Percentiles rank a stretch among this genome's conserved stretches.
Evolutionary conservation across 1,140 invertebrate species (phyloP).

Genomic region (Alviniconcha marisindica): DNA sequence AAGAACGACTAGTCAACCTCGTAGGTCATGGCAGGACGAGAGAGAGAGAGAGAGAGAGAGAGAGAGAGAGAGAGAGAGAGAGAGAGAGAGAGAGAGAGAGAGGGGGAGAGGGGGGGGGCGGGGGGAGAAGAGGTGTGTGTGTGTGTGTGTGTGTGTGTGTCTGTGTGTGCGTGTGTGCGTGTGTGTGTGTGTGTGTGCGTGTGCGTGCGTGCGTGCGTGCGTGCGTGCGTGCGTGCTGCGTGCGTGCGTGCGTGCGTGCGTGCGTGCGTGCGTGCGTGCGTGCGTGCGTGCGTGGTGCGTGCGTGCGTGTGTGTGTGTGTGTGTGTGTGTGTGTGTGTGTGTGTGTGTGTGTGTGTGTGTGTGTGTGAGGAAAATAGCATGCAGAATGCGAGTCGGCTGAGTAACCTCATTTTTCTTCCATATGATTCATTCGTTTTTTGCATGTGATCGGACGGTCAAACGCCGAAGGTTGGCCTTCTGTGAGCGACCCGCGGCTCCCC

Average conservation of each 20-base stretch:
- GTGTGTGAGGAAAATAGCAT: not conserved
- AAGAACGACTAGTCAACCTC: not conserved
- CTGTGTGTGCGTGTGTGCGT: not conserved
- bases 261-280: too few relatives aligned
- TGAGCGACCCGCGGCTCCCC: too few relatives aligned
- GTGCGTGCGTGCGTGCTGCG: not conserved
- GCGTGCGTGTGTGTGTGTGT: not conserved
- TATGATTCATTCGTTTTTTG: too few relatives aligned
- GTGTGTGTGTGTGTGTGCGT: not conserved
- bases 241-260: not conserved
- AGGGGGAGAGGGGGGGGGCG: not conserved
- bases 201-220: not conserved
- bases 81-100: constrained; percentile 19
- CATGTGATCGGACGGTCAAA: too few relatives aligned
- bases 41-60: constrained; percentile 6
- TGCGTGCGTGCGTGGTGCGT: not conserved
- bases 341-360: constrained; percentile 12
- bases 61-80: constrained; percentile 16
- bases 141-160: constrained; percentile 24
- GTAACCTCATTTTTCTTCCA: too few relatives aligned
- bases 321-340: not conserved
- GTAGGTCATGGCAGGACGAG: not conserved
- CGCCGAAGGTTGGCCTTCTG: too few relatives aligned
- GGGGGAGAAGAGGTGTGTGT: not conserved
- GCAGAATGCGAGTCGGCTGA: too few relatives aligned